Evolutionary conservation across 2,888 invertebrate genomes (phyloP), one percentile per base, ranked within the genome.

Genomic region (Eupithecia insigniata): DNA sequence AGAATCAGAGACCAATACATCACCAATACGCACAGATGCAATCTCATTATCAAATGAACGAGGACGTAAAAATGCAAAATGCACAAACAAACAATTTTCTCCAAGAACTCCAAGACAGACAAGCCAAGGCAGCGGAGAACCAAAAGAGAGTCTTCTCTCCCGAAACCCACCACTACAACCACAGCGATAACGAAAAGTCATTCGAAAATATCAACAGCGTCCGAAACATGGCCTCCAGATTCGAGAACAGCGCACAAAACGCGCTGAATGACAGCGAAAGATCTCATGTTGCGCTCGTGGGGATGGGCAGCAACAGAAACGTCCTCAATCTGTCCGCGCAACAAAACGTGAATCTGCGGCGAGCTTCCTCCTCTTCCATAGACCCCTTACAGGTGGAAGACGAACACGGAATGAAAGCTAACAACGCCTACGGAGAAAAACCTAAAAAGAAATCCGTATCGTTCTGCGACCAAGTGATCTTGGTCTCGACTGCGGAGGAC

Each of bases 361-460:
- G 94, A 51, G 85, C 91, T 8, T 93, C 93, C 0, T 90, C 93
- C 0, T 92, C 93, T 1, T 92, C 93, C 0, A 89, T 92, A 62
- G 94, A 93, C 78, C 86, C 91, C 0, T 92, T 92, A 76, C 92
- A 92, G 81, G 90, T 90, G 69, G 92, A 92, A 66, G 91, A 92
- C 16, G 92, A 93, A 68, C 92, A 92, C 12, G 89, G 90, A 78
- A 92, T 92, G 80, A 80, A 83, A 1, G 82, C 84, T 16, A 92
- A 85, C 69, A 91, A 92, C 43, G 85, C 84, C 0, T 92, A 94
- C 74, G 90, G 89, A 16, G 95, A 95, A 67, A 95, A 96, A 73
- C 95, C 96, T 0, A 98, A 98, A 86, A 98, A 98, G 95, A 99
- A 99, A 89, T 98, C 98, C 72, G 99, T 99, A 6, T 98, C 98